Evolutionary conservation across 2,113 vertebrate genomes (phyloP).

Genomic region (Cettia cetti): DNA sequence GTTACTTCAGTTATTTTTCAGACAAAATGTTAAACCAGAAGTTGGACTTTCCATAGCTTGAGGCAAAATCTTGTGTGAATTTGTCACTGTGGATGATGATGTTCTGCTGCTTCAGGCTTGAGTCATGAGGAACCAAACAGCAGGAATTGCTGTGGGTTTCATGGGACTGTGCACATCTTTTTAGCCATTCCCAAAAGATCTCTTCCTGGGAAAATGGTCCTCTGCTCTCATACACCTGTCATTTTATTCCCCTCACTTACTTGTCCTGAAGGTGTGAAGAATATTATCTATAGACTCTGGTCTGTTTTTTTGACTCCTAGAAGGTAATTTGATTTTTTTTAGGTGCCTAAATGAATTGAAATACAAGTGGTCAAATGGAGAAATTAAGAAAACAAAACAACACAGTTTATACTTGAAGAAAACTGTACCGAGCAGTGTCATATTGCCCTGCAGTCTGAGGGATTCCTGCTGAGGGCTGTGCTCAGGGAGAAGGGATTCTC

Average conservation of each 20-base stretch:
- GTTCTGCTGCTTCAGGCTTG: neutral
- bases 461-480: neutral
- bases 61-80: neutral
- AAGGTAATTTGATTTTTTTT: neutral
- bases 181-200: neutral
- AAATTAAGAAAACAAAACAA: neutral
- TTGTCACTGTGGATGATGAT: neutral
- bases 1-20: neutral
- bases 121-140: neutral
- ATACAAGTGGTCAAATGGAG: neutral
- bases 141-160: neutral
- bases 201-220: neutral
- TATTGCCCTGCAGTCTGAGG: neutral
- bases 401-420: neutral
- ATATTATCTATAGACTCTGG: neutral
- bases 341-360: neutral
- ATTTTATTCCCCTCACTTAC: neutral
- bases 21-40: neutral
- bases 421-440: neutral
- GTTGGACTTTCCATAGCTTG: neutral
- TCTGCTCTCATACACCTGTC: neutral
- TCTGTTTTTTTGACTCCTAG: neutral
- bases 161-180: neutral
- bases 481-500: neutral
- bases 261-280: neutral